These are phyloP conservation scores for Epistrophella euchroma DNA, from an alignment of 2,888 invertebrate genomes.

Conservation along the genomic window DNA sequence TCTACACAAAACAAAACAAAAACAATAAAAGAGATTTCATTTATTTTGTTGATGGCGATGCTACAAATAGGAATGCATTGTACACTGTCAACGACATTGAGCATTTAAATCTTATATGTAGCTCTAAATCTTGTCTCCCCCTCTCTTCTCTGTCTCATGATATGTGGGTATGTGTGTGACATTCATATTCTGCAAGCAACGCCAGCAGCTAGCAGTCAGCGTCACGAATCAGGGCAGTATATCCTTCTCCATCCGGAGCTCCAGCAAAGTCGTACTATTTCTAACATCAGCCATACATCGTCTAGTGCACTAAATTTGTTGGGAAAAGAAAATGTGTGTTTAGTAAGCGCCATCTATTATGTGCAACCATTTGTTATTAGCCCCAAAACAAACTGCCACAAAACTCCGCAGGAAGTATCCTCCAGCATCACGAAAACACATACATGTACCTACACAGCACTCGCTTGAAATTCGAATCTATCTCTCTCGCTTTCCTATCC, in stretches of 20 bases:
- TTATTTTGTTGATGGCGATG: conserved; percentile 58
- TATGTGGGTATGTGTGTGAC: conserved; percentile 31
- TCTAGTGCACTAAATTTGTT: conserved; percentile 73
- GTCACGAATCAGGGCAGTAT: conserved; percentile 37
- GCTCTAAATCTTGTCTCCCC: conserved; percentile 58
- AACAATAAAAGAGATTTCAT: conserved; percentile 45
- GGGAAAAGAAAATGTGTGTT: conserved; percentile 72
- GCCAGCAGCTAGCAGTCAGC: conserved; percentile 30
- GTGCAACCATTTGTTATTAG: conserved; percentile 76
- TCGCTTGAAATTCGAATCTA: conserved; percentile 69
- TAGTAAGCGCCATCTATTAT: conserved; percentile 76
- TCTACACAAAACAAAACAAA: conserved; percentile 9
- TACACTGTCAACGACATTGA: conserved; percentile 71
- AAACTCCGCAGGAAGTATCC: conserved; percentile 73
- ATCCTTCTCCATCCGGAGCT: conserved; percentile 15
- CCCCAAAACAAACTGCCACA: conserved; percentile 75
- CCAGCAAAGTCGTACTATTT: conserved; percentile 2
- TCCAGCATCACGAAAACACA: conserved; percentile 33
- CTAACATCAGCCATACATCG: conserved; percentile 56
- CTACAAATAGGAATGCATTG: conserved; percentile 72
- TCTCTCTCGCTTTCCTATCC: conserved; percentile 45
- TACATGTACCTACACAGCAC: conserved; percentile 17
- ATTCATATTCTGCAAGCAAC: conserved; percentile 59
- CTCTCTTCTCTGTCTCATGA: conserved; percentile 3
- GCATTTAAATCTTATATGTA: conserved; percentile 64